Evolutionary conservation across 2,113 vertebrate genomes (phyloP).

Genomic region (Catharus fuscescens): DNA sequence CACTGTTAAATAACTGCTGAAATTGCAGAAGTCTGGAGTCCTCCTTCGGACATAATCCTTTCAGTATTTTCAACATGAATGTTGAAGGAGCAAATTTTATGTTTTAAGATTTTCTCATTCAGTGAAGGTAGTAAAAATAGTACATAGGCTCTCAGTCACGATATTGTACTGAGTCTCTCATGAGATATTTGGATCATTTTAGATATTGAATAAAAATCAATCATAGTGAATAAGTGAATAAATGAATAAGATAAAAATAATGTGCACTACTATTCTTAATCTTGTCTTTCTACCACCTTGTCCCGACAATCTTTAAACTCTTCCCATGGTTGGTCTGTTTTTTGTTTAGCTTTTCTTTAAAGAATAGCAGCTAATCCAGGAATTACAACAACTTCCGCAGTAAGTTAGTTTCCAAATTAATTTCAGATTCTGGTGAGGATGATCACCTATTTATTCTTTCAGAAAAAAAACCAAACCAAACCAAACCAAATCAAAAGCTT

Average conservation of each 20-base stretch:
- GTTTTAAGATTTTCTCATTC: neutral
- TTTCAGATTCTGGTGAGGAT: neutral
- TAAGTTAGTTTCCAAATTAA: neutral
- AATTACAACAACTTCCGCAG: neutral
- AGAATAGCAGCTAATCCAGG: neutral
- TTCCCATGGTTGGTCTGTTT: neutral
- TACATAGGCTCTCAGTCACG: neutral
- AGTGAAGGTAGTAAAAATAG: neutral
- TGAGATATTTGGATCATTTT: neutral
- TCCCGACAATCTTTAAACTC: neutral
- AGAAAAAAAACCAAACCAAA: too few relatives aligned
- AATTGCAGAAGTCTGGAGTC: neutral
- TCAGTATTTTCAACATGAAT: neutral
- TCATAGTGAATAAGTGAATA: too few relatives aligned
- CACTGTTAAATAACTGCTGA: conserved; percentile 24
- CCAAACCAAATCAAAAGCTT: neutral
- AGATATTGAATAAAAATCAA: neutral
- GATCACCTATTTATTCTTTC: neutral
- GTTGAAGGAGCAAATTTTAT: neutral
- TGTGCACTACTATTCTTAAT: neutral
- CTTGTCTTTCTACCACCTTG: neutral
- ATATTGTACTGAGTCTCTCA: neutral
- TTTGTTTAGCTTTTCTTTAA: neutral
- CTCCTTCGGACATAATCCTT: neutral
- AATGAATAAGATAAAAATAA: neutral